phyloP scores from a whole-genome alignment of 2,113 vertebrate genomes.

The Centropus bengalensis region DNA sequence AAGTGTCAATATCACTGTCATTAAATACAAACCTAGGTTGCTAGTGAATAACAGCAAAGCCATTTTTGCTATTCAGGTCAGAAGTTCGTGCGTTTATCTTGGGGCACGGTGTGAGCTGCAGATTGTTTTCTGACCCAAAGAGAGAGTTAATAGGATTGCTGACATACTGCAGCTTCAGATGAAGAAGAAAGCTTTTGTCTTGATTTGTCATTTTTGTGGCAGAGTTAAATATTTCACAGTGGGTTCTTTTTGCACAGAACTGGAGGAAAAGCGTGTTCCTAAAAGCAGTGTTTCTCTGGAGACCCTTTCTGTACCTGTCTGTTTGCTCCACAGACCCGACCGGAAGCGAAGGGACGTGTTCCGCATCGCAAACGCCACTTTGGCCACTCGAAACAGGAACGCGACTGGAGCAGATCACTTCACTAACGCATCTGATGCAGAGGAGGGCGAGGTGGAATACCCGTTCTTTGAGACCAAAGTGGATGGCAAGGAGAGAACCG shows the following conservation, averaged over 20 bases:
- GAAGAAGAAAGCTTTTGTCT: background rate
- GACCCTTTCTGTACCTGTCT: background rate
- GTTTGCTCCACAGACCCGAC: conserved; percentile 75
- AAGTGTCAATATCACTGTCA: background rate
- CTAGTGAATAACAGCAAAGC: background rate
- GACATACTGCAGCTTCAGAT: background rate
- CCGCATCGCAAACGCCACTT: conserved; percentile 83
- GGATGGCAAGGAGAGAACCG: conserved; percentile 83
- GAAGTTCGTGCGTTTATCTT: background rate
- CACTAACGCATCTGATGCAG: conserved; percentile 80
- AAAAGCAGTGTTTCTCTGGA: background rate
- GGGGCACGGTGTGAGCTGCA: background rate
- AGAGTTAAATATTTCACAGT: background rate
- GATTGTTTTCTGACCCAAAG: background rate
- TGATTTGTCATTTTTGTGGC: background rate
- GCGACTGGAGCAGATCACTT: conserved; percentile 55
- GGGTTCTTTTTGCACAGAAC: background rate
- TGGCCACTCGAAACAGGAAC: conserved; percentile 76
- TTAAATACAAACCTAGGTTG: background rate
- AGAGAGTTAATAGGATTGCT: background rate
- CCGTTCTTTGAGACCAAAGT: conserved; percentile 88
- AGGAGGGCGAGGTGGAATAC: conserved; percentile 83
- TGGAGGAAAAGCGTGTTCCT: background rate
- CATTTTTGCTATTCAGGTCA: background rate
- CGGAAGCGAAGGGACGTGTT: conserved; percentile 88